A percentile compares a stretch with the other conserved stretches of the same genome.
Conservation (phyloP, 2,888 invertebrate genomes). For the Baccha elongata region DNA sequence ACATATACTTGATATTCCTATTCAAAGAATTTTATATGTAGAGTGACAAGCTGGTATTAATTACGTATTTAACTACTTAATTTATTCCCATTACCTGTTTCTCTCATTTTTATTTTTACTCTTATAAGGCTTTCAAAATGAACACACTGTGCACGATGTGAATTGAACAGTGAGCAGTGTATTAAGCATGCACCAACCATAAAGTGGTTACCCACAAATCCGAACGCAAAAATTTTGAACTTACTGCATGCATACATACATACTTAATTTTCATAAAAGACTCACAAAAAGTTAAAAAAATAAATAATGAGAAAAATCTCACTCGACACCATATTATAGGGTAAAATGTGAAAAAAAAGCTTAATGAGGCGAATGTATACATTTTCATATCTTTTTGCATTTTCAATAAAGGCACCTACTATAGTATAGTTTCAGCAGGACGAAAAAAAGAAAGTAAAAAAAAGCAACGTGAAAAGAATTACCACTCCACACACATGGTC, state of each 20-base stretch:
- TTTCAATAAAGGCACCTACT: not conserved
- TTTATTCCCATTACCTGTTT: constrained; percentile 7
- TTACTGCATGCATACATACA: too few species aligned
- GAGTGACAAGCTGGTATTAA: constrained; percentile 23
- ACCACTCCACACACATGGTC: constrained; percentile 46
- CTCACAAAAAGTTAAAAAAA: not conserved
- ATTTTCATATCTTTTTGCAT: constrained; percentile 39
- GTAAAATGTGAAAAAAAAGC: constrained; percentile 50
- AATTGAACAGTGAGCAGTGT: not conserved
- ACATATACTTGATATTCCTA: too few species aligned
- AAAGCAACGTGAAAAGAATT: constrained; percentile 14
- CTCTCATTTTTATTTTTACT: not conserved
- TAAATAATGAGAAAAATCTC: constrained; percentile 22
- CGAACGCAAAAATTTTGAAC: constrained; percentile 49
- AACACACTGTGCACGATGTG: not conserved
- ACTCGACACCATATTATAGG: constrained; percentile 42
- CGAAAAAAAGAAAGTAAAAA: constrained; percentile 4
- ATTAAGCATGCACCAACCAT: constrained; percentile 5
- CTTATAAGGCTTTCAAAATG: not conserved
- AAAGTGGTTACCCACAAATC: constrained; percentile 58
- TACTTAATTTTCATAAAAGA: constrained; percentile 20
- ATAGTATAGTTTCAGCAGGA: constrained; percentile 47
- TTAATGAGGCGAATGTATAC: constrained; percentile 61
- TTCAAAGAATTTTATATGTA: too few species aligned
- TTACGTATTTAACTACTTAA: constrained; percentile 36